Evolutionary conservation across 2,888 invertebrate species (phyloP), one percentile per base, ranked within the genome.

Genomic region (Lepetodrilus schrolli): DNA sequence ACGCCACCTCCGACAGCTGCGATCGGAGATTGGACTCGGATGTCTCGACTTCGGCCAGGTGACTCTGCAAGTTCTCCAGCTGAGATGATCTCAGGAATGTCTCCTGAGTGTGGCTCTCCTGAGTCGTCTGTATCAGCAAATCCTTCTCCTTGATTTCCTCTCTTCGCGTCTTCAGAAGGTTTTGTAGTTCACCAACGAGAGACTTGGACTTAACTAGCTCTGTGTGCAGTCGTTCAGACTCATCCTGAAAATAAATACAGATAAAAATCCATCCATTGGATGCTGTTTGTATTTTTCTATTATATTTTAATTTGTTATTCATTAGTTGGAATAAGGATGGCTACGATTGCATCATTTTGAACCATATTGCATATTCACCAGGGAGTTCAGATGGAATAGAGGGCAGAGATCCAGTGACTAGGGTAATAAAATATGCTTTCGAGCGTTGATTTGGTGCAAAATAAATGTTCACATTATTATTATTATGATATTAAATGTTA

Each of bases 1-100:
- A 34, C 17, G 76, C 70, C 47, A 78, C 70, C 30, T 79, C 78
- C 7, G 70, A 65, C 1, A 82, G 58, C 68, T 81, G 75, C 23
- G 47, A 34, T 13, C 75, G 58, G 7, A 81, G 49, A 17, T 43
- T 47, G 4, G 38, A 43, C 26, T 68, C 43, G 1, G 74, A 74
- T 10, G 66, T 72, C 37, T 79, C 77, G 38, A 74, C 43, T 20
- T 74, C 70, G 17, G 43, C 7, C 8, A 78, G 66, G 10, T 72
- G 72, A n/a, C 65, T 13, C 34, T 77, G 68, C 20, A 79, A 47
- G 7, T 73, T 72, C 43, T 76, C 73, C 13, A 78, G 71, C 21
- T 78, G 70, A 7, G 26, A 30, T n/a, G 65, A 65, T 10, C 72
- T 37, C 34, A 13, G 20, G 10, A 50, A 50, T 0, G 65, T 50